Conservation (phyloP, 2,888 invertebrate species). For the Meganola albula region DNA sequence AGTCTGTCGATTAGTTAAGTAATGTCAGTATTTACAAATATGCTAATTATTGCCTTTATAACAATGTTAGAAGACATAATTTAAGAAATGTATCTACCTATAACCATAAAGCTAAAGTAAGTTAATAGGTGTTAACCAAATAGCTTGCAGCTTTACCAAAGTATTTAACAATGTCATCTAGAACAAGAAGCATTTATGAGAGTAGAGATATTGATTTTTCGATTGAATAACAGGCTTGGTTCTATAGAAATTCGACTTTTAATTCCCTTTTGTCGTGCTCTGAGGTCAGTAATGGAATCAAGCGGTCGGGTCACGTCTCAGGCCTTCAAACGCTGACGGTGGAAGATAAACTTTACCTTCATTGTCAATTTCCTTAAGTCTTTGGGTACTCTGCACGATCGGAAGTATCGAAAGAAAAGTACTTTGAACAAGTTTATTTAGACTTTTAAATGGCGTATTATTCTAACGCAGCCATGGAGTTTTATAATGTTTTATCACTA, state of each 20-base stretch:
- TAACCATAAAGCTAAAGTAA: too few relatives aligned
- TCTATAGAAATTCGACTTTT: constrained; percentile 59
- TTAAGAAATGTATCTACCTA: too few relatives aligned
- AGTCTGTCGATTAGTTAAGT: too few relatives aligned
- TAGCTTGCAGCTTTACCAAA: too few relatives aligned
- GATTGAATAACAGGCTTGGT: constrained; percentile 57
- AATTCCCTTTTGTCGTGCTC: constrained; percentile 57
- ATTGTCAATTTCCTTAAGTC: constrained; percentile 72
- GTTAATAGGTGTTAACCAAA: too few relatives aligned
- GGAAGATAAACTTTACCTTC: constrained; percentile 74
- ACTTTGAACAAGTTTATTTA: constrained; percentile 58
- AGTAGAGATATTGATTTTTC: constrained; percentile 51
- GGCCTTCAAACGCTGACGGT: constrained; percentile 66
- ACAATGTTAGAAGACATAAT: too few relatives aligned
- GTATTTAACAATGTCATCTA: constrained; percentile 20
- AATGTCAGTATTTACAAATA: too few relatives aligned
- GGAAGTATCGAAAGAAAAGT: constrained; percentile 70
- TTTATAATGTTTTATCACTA: too few relatives aligned
- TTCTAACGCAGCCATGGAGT: constrained; percentile 39
- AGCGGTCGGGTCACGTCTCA: constrained; percentile 64
- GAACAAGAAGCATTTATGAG: constrained; percentile 34
- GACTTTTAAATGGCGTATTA: constrained; percentile 60
- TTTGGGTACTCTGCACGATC: constrained; percentile 54
- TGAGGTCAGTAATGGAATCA: constrained; percentile 56
- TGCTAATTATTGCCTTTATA: too few relatives aligned